A percentile compares a stretch with the other conserved stretches of the same genome.
Conservation (phyloP, 2,113 vertebrate genomes). For the Grammomys dolichurus region DNA sequence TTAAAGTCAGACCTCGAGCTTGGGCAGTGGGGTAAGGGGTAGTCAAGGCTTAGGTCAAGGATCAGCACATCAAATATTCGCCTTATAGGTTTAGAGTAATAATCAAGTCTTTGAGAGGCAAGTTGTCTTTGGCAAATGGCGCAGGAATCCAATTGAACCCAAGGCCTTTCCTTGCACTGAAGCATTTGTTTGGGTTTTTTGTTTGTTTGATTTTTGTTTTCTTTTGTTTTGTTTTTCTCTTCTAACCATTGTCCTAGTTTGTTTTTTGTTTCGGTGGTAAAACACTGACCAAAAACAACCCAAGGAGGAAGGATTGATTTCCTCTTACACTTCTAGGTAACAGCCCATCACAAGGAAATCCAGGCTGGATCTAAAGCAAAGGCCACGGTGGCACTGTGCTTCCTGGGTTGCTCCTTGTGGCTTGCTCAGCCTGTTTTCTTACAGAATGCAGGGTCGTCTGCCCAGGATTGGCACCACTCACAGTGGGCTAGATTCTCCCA, state of each 20-base stretch:
- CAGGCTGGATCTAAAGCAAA: neutral
- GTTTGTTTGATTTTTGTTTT: too few relatives aligned
- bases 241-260: neutral
- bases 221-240: slow-evolving; percentile 62
- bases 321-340: neutral
- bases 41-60: neutral
- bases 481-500: neutral
- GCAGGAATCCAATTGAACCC: slow-evolving; percentile 58
- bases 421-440: neutral
- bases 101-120: slow-evolving; percentile 78
- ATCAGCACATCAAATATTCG: neutral
- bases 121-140: slow-evolving; percentile 71
- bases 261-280: neutral
- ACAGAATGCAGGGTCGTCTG: neutral
- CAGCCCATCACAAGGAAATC: neutral
- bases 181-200: neutral
- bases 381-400: neutral
- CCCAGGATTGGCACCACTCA: too few relatives aligned
- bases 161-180: neutral
- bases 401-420: neutral
- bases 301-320: neutral
- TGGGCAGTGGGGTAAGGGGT: too few relatives aligned
- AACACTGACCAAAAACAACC: neutral
- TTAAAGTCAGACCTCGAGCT: neutral
- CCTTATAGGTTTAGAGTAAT: slow-evolving; percentile 67